Evolutionary conservation across 1,140 invertebrate genomes (phyloP), one percentile per base, ranked within the genome.

Genomic region (Sesamia nonagrioides): DNA sequence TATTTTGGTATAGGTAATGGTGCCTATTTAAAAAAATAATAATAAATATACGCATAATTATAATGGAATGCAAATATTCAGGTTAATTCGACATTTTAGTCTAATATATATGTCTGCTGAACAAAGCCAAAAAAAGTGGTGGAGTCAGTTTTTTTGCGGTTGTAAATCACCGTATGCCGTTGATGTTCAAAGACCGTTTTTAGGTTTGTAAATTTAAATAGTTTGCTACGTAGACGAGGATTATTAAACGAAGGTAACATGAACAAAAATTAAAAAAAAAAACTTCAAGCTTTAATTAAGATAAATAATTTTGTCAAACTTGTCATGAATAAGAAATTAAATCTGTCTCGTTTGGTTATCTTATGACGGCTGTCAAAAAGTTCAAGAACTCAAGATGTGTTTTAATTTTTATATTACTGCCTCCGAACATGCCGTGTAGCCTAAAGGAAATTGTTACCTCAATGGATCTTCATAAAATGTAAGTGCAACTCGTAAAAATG

Each of bases 1-100:
- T 42, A 42, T 40, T 66, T 42, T 40, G 37, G 8, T 8, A 42
- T 66, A 42, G 6, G 9, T 45, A 45, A 18, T n/a, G n/a, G n/a
- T 18, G 21, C 1, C 21, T 17, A 18, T n/a, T 45, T 11, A 50
- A 11, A 50, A 42, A 5, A 42, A 42, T 42, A 42, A 42, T 42
- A 6, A n/a, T n/a, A n/a, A 40, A 40, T 40, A 40, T 60, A 35
- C 33, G 56, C 56, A 15, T 33, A 60, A 60, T 60, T 60, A 60
- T 60, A 60, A 60, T 27, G 18, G 15, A 60, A 15, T 58, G 54
- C 27, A 9, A 35, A 35, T 58, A 58, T 18, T 60, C 27, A 35
- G 56, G 56, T 60, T 60, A 60, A 35, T 58, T 33, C 56, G 56
- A 15, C 4, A 0, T 60, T 15, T 60, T 60, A 15, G 11, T 15